These are phyloP conservation scores for Petrophora chlorosata DNA, from an alignment of 2,888 invertebrate genomes.

Conservation along the genomic window DNA sequence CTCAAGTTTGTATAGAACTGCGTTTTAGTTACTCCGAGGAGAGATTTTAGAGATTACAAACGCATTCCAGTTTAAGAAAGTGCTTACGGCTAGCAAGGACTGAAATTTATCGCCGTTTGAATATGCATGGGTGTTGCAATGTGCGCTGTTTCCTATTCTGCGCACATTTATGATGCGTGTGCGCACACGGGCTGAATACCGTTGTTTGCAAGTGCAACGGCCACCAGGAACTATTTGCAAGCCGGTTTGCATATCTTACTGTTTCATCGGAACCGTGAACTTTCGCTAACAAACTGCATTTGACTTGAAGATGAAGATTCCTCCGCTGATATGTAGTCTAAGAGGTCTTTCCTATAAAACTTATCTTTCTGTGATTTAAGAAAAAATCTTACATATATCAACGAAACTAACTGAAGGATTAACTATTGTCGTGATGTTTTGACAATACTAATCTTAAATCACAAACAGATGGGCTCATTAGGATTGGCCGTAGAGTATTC, in stretches of 20 bases:
- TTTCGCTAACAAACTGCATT: slow-evolving; percentile 80
- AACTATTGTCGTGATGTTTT: too few species aligned
- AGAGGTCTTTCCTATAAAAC: slow-evolving; percentile 34
- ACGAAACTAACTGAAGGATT: too few species aligned
- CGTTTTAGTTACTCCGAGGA: neutral
- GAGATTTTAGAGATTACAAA: slow-evolving; percentile 18
- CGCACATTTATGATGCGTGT: slow-evolving; percentile 56
- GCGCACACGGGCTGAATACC: slow-evolving; percentile 67
- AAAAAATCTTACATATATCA: neutral
- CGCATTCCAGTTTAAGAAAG: slow-evolving; percentile 42
- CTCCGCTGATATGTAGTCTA: slow-evolving; percentile 6
- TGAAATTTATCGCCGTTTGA: slow-evolving; percentile 54
- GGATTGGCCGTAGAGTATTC: neutral
- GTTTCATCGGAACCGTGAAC: slow-evolving; percentile 66
- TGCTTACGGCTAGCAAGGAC: slow-evolving; percentile 40
- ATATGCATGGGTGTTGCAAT: slow-evolving; percentile 62
- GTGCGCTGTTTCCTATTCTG: slow-evolving; percentile 60
- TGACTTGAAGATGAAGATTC: slow-evolving; percentile 59
- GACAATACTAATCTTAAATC: neutral
- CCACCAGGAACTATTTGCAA: slow-evolving; percentile 64
- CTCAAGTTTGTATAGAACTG: slow-evolving; percentile 1
- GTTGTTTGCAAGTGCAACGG: slow-evolving; percentile 72
- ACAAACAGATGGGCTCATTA: neutral
- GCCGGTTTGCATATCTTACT: slow-evolving; percentile 64
- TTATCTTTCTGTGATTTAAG: neutral